These are phyloP conservation scores for Ficedula albicollis DNA, from an alignment of 2,797 vertebrate species.

Conservation along the genomic window DNA sequence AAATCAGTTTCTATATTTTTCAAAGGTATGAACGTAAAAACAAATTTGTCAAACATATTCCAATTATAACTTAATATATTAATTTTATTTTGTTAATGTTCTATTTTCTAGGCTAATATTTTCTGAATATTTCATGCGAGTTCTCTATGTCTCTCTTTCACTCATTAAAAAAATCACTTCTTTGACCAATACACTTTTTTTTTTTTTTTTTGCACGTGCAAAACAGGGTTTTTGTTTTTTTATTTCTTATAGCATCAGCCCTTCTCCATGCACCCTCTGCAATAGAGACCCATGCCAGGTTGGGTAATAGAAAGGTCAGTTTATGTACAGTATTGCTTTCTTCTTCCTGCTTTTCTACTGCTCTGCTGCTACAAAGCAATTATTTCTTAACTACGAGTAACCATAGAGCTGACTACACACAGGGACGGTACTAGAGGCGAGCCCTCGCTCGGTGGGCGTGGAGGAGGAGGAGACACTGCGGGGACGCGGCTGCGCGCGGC, in stretches of 20 bases:
- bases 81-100: constrained; percentile 81
- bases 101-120: constrained; percentile 81
- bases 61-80: constrained; percentile 89
- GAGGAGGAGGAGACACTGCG: constrained; percentile 17
- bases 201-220: constrained; percentile 78
- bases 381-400: constrained; percentile 78
- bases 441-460: constrained; percentile 49
- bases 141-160: constrained; percentile 72
- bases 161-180: constrained; percentile 75
- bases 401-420: constrained; percentile 76
- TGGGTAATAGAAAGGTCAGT: constrained; percentile 78
- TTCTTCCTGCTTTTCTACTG: constrained; percentile 82
- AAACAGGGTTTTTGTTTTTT: constrained; percentile 72
- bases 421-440: constrained; percentile 70
- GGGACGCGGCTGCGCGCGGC: not conserved
- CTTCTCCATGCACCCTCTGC: constrained; percentile 82
- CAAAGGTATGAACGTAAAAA: constrained; percentile 82
- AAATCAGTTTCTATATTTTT: constrained; percentile 82
- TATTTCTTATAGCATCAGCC: constrained; percentile 76
- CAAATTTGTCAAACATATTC: constrained; percentile 80
- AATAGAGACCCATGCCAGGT: constrained; percentile 81
- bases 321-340: constrained; percentile 88
- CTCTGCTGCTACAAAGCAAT: constrained; percentile 83
- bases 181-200: constrained; percentile 74
- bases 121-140: constrained; percentile 81